phyloP scores from a whole-genome alignment of 2,888 invertebrate genomes.

The Julus scanicus region DNA sequence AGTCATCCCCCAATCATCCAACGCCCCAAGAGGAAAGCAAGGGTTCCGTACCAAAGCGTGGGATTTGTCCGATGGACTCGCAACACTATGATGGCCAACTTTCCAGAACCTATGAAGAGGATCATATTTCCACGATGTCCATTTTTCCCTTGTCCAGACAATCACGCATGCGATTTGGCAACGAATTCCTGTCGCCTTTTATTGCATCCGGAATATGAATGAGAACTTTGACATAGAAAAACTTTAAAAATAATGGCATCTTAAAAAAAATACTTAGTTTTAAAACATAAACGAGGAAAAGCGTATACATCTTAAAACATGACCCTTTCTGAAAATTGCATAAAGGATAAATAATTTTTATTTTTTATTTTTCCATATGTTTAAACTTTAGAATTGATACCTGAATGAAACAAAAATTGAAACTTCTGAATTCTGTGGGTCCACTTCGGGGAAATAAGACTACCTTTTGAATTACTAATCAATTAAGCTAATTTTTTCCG shows the following conservation, averaged over 20 bases:
- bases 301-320: too few species aligned
- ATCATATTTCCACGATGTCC: neutral
- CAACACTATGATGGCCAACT: neutral
- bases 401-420: too few species aligned
- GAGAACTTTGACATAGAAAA: neutral
- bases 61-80: neutral
- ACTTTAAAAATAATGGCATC: neutral
- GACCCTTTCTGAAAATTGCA: too few species aligned
- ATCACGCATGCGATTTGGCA: neutral
- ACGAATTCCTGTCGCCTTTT: slow-evolving; percentile 6
- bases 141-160: slow-evolving; percentile 10
- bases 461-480: too few species aligned
- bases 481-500: too few species aligned
- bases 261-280: neutral
- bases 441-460: too few species aligned
- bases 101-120: slow-evolving; percentile 33
- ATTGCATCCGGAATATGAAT: neutral
- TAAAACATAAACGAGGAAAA: too few species aligned
- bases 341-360: too few species aligned
- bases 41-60: neutral
- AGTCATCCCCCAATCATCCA: neutral
- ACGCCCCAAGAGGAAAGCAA: neutral
- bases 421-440: too few species aligned
- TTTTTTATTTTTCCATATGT: too few species aligned
- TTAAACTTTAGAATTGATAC: too few species aligned